Evolutionary conservation across 2,888 invertebrate genomes (phyloP).

Genomic region (Hypselothyrea guttata): DNA sequence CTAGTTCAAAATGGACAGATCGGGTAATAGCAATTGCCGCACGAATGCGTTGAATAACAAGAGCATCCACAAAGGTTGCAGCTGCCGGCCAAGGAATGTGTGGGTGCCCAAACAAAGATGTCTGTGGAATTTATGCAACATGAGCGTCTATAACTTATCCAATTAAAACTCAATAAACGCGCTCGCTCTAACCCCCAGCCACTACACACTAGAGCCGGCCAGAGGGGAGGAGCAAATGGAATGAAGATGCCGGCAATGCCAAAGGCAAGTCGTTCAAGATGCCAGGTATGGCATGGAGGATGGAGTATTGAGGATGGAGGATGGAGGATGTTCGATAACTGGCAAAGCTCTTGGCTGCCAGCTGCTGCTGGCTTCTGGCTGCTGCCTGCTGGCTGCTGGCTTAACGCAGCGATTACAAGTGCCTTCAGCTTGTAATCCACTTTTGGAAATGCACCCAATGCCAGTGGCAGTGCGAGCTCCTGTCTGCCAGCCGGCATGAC

Average conservation of each 20-base stretch:
- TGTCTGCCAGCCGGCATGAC: constrained; percentile 63
- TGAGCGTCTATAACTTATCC: constrained; percentile 78
- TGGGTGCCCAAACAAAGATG: constrained; percentile 63
- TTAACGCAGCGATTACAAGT: constrained; percentile 79
- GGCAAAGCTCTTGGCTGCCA: constrained; percentile 18
- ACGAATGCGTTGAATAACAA: constrained; percentile 55
- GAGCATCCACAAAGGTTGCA: constrained; percentile 32
- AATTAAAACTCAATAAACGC: constrained; percentile 78
- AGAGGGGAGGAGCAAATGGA: constrained; percentile 29
- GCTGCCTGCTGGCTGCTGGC: constrained; percentile 41
- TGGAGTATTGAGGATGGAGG: no score
- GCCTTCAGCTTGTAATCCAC: constrained; percentile 78
- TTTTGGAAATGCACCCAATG: constrained; percentile 73
- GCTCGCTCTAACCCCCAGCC: constrained; percentile 29
- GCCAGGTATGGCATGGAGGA: constrained; percentile 20
- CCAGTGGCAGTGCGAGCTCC: constrained; percentile 27
- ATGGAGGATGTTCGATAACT: constrained; percentile 60
- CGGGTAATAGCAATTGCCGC: constrained; percentile 63
- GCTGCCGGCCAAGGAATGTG: constrained; percentile 14
- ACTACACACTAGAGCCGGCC: not conserved
- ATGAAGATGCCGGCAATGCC: constrained; percentile 65
- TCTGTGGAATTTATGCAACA: constrained; percentile 75
- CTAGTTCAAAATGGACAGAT: constrained; percentile 24
- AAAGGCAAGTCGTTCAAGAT: constrained; percentile 24
- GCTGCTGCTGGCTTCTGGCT: constrained; percentile 21